Evolutionary conservation across 2,113 vertebrate genomes (phyloP).

Genomic region (Tretioscincus oriximinensis): DNA sequence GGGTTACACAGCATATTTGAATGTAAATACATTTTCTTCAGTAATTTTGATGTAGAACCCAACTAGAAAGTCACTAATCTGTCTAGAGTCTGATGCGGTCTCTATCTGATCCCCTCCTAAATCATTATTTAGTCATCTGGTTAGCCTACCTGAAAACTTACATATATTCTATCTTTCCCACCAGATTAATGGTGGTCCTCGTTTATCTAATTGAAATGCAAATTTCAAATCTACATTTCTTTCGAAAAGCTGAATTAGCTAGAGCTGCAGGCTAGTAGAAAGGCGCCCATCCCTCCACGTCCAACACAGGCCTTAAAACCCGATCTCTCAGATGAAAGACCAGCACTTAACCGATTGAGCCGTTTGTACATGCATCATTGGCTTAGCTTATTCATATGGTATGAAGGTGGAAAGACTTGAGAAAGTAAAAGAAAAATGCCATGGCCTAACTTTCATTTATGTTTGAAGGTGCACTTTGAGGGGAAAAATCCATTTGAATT

Average conservation of each 20-base stretch:
- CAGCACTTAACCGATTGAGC: too few species aligned
- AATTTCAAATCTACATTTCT: too few species aligned
- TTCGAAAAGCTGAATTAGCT: too few species aligned
- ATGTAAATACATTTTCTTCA: not conserved
- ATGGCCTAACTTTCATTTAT: not conserved
- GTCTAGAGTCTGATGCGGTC: not conserved
- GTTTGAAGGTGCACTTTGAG: not conserved
- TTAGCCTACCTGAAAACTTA: too few species aligned
- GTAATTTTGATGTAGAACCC: not conserved
- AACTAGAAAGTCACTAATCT: not conserved
- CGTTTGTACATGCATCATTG: not conserved
- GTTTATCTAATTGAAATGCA: too few species aligned
- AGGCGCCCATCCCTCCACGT: too few species aligned
- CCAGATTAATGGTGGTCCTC: too few species aligned
- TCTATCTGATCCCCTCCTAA: not conserved
- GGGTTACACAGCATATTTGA: not conserved
- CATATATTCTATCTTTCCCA: too few species aligned
- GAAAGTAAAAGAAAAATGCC: not conserved
- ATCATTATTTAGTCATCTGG: too few species aligned
- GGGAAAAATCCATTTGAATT: not conserved
- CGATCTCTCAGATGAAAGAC: too few species aligned
- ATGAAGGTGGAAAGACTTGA: not conserved
- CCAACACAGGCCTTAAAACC: too few species aligned
- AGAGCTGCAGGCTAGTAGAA: too few species aligned
- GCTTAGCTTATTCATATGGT: not conserved